phyloP scores from a whole-genome alignment of 92 coral and sea anemone genomes.

The Blastomussa wellsi region DNA sequence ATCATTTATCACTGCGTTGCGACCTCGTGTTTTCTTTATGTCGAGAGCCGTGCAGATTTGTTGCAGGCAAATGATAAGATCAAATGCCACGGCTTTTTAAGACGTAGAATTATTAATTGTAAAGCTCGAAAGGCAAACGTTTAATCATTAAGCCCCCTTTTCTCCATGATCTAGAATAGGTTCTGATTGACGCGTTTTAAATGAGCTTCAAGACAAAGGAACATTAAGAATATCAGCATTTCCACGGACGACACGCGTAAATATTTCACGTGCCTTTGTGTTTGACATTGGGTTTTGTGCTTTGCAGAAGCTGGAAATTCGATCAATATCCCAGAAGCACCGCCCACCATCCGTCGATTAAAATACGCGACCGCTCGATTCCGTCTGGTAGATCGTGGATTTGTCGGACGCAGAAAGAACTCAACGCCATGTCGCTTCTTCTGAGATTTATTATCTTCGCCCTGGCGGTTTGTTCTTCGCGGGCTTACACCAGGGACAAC shows the following conservation, averaged over 20 bases:
- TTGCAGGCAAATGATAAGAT: neutral
- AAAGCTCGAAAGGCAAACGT: neutral
- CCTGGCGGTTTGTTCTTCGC: neutral
- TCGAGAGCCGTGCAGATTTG: neutral
- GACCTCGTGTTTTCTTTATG: slow-evolving; percentile 20
- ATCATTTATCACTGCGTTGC: neutral
- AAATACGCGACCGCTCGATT: slow-evolving; percentile 20
- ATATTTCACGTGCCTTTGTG: slow-evolving; percentile 50
- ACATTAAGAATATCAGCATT: slow-evolving; percentile 22
- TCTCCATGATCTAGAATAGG: neutral
- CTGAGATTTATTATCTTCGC: neutral
- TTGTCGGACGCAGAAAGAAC: slow-evolving; percentile 15
- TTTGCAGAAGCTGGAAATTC: slow-evolving; percentile 56
- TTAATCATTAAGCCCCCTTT: neutral
- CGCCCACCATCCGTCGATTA: slow-evolving; percentile 38
- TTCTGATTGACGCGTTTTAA: slow-evolving; percentile 7
- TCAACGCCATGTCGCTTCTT: slow-evolving; percentile 5
- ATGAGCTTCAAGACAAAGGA: slow-evolving; percentile 22
- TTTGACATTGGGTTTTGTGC: slow-evolving; percentile 49
- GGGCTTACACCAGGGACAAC: neutral
- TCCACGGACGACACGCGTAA: slow-evolving; percentile 46
- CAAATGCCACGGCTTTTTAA: neutral
- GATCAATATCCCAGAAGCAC: slow-evolving; percentile 53
- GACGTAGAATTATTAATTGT: neutral
- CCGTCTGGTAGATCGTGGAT: slow-evolving; percentile 34